Base-by-base conservation (phyloP, 92 coral and sea anemone genomes). In the Bergia sp. region DNA sequence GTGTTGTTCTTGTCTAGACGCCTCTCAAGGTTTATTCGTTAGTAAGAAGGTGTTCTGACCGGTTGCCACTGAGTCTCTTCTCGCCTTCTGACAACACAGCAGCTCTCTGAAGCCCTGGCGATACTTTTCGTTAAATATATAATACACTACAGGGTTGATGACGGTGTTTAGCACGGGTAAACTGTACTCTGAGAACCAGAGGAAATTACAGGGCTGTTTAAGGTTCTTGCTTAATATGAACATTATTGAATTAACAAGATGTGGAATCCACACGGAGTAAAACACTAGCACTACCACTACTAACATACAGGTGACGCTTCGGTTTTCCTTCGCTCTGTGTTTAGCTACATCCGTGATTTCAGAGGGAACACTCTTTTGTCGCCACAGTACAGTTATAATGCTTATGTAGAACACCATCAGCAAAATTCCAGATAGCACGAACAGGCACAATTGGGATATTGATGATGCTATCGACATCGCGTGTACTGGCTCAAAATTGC, bases 271-370 rank as follows among this genome's bases (percentile, higher is more conserved):
- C 6, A 84, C 87, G 1, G 44, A 16, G 42, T 84, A 84, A 20
- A 84, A 84, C 0, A 73, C 87, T 8, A 72, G 45, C 5, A 84
- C 79, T 18, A 84, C 87, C 0, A 71, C 64, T 0, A 84, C 16
- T 0, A 84, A 20, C 87, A 84, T 84, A 21, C 87, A 84, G 12
- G 87, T 84, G 4, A 73, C 87, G 13, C 78, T 11, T 38, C 79
- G 43, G 87, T 84, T 84, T 36, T 84, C 79, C 16, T 16, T 69
- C 47, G 75, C 78, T 84, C 87, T 53, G 29, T 16, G 79, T 29
- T 84, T 84, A 47, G 43, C 67, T 29, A 40, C 45, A 9, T 47
- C 67, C 3, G 36, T 23, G 78, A 50, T 58, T 7, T 18, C 77
- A 20, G 44, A 36, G 43, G 44, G 45, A 23, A 38, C 29, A 37